Evolutionary conservation across 2,113 vertebrate genomes (phyloP).

Genomic region (Salvelinus fontinalis): DNA sequence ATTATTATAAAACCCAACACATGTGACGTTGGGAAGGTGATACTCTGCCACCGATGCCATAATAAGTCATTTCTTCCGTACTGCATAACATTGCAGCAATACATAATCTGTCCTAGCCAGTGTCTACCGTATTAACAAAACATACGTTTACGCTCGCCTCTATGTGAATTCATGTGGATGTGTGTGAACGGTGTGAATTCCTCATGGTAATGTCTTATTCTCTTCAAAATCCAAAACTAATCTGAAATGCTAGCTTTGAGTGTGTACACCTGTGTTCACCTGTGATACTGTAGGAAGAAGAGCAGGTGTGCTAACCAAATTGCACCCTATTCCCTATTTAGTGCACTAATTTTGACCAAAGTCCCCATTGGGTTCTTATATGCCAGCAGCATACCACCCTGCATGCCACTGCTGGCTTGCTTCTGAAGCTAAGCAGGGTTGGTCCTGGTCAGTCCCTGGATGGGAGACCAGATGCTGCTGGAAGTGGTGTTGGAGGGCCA

Average conservation of each 20-base stretch:
- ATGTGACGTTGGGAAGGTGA: background rate
- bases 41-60: background rate
- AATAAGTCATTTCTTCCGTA: background rate
- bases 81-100: constrained; percentile 4
- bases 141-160: background rate
- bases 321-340: background rate
- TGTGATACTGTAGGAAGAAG: background rate
- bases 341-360: background rate
- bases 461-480: too few species aligned
- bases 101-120: constrained; percentile 6
- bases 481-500: too few species aligned
- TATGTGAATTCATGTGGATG: constrained; percentile 13
- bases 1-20: background rate
- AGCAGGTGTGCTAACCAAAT: background rate
- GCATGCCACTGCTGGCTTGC: too few species aligned
- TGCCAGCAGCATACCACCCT: too few species aligned
- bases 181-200: constrained; percentile 26
- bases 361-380: background rate
- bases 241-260: background rate
- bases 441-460: too few species aligned
- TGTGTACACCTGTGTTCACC: background rate
- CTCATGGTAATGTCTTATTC: background rate
- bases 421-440: too few species aligned
- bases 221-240: background rate
- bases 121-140: constrained; percentile 14